phyloP scores from a whole-genome alignment of 92 coral and sea anemone species.

The Palythoa caribaeorum region DNA sequence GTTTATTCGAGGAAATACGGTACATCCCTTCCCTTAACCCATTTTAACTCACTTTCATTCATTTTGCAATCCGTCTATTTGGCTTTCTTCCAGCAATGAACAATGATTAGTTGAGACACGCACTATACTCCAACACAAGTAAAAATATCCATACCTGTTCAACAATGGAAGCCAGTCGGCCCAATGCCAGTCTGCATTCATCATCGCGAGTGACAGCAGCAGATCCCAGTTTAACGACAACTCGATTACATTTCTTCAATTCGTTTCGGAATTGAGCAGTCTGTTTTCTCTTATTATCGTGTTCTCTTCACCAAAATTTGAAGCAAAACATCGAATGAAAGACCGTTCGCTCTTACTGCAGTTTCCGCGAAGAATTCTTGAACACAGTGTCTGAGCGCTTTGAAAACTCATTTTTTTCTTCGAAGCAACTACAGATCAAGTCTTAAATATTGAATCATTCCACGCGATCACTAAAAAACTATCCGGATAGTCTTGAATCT shows the following conservation, averaged over 20 bases:
- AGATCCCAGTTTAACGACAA: no score
- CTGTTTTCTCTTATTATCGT: constrained; percentile 50
- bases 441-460: not conserved
- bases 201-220: no score
- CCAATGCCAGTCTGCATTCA: no score
- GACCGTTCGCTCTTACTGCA: not conserved
- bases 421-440: not conserved
- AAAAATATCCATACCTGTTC: constrained; percentile 43
- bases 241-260: no score
- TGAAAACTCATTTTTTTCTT: constrained; percentile 33
- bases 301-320: constrained; percentile 11
- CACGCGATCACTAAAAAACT: not conserved
- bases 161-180: no score
- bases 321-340: constrained; percentile 21
- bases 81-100: not conserved
- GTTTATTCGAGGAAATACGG: no score
- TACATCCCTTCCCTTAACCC: no score
- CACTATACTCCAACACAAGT: not conserved
- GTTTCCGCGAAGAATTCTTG: constrained; percentile 27
- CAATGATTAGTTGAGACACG: not conserved
- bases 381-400: constrained; percentile 35
- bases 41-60: no score
- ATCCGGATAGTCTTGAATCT: not conserved
- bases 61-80: not conserved
- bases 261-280: no score